A percentile compares a stretch with the other conserved stretches of the same genome.
phyloP scores from a whole-genome alignment of 2,888 invertebrate species.

The Acrocyrtus sp. region DNA sequence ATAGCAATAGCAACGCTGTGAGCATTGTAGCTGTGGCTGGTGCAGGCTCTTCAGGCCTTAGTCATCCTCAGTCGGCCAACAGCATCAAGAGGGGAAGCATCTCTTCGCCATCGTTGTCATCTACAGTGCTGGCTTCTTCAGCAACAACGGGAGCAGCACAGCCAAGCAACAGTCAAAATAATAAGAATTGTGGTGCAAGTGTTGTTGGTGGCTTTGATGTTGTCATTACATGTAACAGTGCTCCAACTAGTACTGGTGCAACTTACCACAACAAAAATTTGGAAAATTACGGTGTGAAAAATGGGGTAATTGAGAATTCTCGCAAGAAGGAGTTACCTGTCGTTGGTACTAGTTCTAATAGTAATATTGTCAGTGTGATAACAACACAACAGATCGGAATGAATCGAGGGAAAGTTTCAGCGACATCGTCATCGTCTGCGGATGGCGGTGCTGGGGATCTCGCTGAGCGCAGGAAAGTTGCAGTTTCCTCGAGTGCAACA shows the following conservation, averaged over 20 bases:
- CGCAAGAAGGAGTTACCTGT: slow-evolving; percentile 6
- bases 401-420: slow-evolving; percentile 14
- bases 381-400: slow-evolving; percentile 9
- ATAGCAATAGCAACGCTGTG: slow-evolving; percentile 16
- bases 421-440: slow-evolving; percentile 8
- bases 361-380: slow-evolving; percentile 7
- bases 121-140: slow-evolving; percentile 13
- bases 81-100: slow-evolving; percentile 47
- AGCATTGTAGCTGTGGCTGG: not conserved
- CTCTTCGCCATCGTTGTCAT: slow-evolving; percentile 19
- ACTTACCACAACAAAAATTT: slow-evolving; percentile 33
- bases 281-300: slow-evolving; percentile 37
- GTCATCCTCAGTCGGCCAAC: slow-evolving; percentile 46
- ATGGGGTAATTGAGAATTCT: slow-evolving; percentile 32
- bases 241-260: slow-evolving; percentile 27
- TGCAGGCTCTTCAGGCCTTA: slow-evolving; percentile 47
- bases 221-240: slow-evolving; percentile 17
- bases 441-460: slow-evolving; percentile 12
- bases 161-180: slow-evolving; percentile 1
- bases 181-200: not conserved
- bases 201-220: not conserved
- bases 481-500: slow-evolving; percentile 28
- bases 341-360: slow-evolving; percentile 19
- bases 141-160: slow-evolving; percentile 3
- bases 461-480: slow-evolving; percentile 36